A percentile compares a stretch with the other conserved stretches of the same genome.
These are phyloP conservation scores for Apodemus sylvaticus DNA, from an alignment of 2,113 vertebrate species.

Conservation along the genomic window DNA sequence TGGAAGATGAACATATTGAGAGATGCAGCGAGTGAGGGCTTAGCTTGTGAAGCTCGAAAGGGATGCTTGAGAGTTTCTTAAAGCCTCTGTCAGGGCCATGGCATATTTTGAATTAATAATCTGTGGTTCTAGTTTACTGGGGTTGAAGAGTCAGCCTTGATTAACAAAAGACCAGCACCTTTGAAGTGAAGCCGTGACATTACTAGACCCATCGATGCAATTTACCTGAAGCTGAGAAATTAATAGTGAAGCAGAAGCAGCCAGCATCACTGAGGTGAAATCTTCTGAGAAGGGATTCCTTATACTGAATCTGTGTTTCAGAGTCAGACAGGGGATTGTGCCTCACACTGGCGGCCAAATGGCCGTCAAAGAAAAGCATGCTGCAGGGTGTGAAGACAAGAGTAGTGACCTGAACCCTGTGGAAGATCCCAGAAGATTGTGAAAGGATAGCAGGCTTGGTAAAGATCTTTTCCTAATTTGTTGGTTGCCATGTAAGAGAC, in stretches of 20 bases:
- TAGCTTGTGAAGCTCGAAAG: background rate
- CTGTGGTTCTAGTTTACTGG: background rate
- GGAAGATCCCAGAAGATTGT: background rate
- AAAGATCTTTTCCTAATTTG: no score
- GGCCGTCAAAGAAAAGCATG: background rate
- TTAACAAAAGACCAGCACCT: background rate
- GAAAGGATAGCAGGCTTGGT: background rate
- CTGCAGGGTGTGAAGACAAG: background rate
- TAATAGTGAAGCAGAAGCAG: background rate
- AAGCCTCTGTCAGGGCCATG: background rate
- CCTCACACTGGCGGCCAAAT: background rate
- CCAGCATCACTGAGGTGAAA: background rate
- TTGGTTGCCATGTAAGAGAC: no score
- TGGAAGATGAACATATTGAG: background rate
- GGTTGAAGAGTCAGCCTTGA: background rate
- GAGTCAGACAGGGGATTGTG: background rate
- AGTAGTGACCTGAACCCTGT: background rate
- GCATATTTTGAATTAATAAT: background rate
- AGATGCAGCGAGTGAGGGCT: background rate
- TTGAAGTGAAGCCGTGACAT: background rate
- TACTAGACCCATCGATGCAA: background rate
- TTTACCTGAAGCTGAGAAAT: background rate
- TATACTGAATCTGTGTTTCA: background rate
- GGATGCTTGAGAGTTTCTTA: background rate
- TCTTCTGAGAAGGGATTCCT: background rate